Base-by-base conservation (phyloP, 2,888 invertebrate genomes). In the Aquatica leii region DNA sequence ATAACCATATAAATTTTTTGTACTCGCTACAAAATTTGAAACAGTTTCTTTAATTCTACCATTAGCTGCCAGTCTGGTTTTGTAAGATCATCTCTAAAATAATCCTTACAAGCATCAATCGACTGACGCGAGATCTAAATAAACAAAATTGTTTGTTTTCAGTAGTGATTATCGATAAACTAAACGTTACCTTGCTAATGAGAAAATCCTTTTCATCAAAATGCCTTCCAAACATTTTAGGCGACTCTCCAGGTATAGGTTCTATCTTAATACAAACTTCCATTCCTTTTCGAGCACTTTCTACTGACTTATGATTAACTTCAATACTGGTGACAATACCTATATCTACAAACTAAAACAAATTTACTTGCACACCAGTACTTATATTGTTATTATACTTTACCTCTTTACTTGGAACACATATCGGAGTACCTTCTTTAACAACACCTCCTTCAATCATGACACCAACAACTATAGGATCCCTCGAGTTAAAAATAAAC, bases 61-160 rank as follows among this genome's bases (percentile, higher is more conserved):
- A 99, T 97, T 68, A 99, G 85, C 80, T 95, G 94, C 99, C 99
- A 99, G 82, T 99, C 99, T 71, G 92, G 90, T 84, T 98, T 99
- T 78, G 92, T 84, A 76, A 99, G 87, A 82, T 99, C 99, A 74
- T 98, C 98, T 68, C 99, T 89, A 90, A 99, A 99, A 84, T 98
- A 97, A 76, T 98, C 94, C 84, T 99, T 99, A 84, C 98, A 98
- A 6, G 97, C 98, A 83, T 99, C 98, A 79, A 99, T 99, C 69
- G 97, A 97, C 79, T 97, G 95, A 58, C 99, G 90, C 54, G 94
- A 93, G 77, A 99, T 98, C 97, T 98, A 89, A 8, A 87, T 85
- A 69, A 74, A 71, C n/a, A n/a, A n/a, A n/a, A 43, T 34, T n/a
- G 11, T n/a, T n/a, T n/a, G n/a, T n/a, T n/a, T n/a, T n/a, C n/a